phyloP scores from a whole-genome alignment of 2,113 vertebrate species.

The Zeus faber region DNA sequence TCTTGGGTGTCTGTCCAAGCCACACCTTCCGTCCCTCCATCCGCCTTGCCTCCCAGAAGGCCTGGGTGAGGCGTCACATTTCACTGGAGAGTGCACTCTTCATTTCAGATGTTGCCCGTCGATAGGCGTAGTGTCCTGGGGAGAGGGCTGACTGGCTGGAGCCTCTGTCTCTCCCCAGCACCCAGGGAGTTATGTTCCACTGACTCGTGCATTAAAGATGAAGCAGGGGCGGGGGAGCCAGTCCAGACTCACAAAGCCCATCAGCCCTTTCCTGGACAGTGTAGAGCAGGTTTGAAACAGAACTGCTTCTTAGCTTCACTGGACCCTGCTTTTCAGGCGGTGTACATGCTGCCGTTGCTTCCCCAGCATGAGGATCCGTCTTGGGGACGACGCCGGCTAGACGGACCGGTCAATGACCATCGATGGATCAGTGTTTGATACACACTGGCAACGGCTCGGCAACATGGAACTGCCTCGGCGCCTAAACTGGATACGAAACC shows the following conservation, averaged over 20 bases:
- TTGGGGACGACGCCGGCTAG: conserved; percentile 30
- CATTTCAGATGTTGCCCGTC: conserved; percentile 34
- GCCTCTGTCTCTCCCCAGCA: conserved; percentile 21
- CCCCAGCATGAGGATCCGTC: conserved; percentile 13
- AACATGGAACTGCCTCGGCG: conserved; percentile 85
- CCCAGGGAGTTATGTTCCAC: conserved; percentile 76
- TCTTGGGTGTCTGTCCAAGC: conserved; percentile 47
- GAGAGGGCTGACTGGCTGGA: conserved; percentile 29
- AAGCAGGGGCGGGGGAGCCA: conserved; percentile 46
- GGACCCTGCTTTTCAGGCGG: background rate
- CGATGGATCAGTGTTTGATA: conserved; percentile 31
- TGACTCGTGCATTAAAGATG: conserved; percentile 93
- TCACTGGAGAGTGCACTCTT: conserved; percentile 39
- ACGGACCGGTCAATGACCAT: conserved; percentile 19
- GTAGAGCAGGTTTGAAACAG: background rate
- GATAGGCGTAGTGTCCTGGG: conserved; percentile 44
- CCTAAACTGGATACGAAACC: conserved; percentile 81
- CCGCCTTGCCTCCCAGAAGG: conserved; percentile 25
- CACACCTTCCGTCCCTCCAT: conserved; percentile 19
- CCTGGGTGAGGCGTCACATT: conserved; percentile 48
- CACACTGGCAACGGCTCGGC: conserved; percentile 40
- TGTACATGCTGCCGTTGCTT: background rate
- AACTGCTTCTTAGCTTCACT: background rate
- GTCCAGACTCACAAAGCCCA: conserved; percentile 43
- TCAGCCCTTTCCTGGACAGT: conserved; percentile 10